Percentiles rank a stretch among this genome's conserved stretches.
Evolutionary conservation across 2,113 vertebrate species (phyloP).

Genomic region (Pungitius pungitius): DNA sequence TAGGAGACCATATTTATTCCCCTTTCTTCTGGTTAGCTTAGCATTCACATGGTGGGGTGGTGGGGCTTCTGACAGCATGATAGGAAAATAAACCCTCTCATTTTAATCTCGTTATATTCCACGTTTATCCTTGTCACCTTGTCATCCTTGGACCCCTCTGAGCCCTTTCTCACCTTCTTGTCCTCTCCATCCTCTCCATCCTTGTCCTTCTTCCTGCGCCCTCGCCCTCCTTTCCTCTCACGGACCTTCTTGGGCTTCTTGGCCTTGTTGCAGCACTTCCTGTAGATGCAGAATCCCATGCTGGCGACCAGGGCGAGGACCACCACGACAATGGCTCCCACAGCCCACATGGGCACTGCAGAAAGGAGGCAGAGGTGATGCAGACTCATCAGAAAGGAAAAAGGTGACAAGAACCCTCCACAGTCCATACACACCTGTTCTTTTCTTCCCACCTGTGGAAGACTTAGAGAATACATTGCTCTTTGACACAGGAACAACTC

Average conservation of each 20-base stretch:
- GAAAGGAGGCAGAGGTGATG: neutral
- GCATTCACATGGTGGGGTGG: no score
- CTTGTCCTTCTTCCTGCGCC: constrained; percentile 83
- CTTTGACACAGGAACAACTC: neutral
- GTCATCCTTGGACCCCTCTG: no score
- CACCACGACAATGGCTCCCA: constrained; percentile 85
- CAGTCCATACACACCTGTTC: neutral
- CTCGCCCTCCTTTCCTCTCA: constrained; percentile 84
- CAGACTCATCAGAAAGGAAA: neutral
- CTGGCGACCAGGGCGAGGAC: constrained; percentile 81
- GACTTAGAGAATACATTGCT: neutral
- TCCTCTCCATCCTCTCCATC: constrained; percentile 81
- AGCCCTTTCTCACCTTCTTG: constrained; percentile 78
- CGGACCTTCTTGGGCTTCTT: constrained; percentile 86
- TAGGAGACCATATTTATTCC: neutral
- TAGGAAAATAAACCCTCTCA: neutral
- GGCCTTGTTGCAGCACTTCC: constrained; percentile 81
- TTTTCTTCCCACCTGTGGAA: neutral
- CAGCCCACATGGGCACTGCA: constrained; percentile 88
- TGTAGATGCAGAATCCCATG: constrained; percentile 85
- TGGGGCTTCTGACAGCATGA: no score
- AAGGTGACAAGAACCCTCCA: neutral
- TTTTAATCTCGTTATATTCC: neutral
- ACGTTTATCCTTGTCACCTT: no score
- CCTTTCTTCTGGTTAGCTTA: neutral